Conservation (phyloP, 1,140 invertebrate genomes). For the Globodera ellingtonae region DNA sequence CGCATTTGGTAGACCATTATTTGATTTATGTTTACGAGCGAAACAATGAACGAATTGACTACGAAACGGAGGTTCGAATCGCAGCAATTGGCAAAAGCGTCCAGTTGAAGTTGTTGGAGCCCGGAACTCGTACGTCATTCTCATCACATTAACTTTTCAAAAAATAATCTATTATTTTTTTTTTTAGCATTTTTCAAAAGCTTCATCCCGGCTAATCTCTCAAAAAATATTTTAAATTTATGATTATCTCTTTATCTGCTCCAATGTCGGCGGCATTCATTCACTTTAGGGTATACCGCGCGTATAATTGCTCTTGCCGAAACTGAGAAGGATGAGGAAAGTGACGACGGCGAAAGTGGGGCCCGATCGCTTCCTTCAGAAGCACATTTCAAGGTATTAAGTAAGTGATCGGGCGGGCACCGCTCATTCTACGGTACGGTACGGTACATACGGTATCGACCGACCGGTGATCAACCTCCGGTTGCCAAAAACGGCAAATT, state of each 20-base stretch:
- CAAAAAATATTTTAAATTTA: too few relatives aligned
- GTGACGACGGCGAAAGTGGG: not conserved
- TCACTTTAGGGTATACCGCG: constrained; percentile 17
- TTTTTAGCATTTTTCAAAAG: not conserved
- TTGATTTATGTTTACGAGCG: constrained; percentile 22
- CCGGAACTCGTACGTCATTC: constrained; percentile 24
- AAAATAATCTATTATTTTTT: not conserved
- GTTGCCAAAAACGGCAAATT: too few relatives aligned
- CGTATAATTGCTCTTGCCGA: constrained; percentile 18
- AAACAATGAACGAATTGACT: constrained; percentile 7
- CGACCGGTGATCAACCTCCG: too few relatives aligned
- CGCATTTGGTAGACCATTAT: constrained; percentile 28
- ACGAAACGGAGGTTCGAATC: constrained; percentile 11
- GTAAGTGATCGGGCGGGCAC: too few relatives aligned
- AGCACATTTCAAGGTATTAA: constrained; percentile 14
- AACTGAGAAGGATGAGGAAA: not conserved
- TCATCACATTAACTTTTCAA: not conserved
- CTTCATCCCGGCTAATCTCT: too few relatives aligned
- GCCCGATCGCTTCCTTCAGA: constrained; percentile 13
- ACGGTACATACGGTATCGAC: too few relatives aligned
- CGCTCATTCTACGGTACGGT: too few relatives aligned
- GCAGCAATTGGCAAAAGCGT: constrained; percentile 6
- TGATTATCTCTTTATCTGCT: too few relatives aligned
- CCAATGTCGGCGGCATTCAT: not conserved
- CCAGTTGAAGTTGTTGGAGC: constrained; percentile 14